Evolutionary conservation across 2,888 invertebrate species (phyloP).

Genomic region (Liopterus haemorrhoidalis): DNA sequence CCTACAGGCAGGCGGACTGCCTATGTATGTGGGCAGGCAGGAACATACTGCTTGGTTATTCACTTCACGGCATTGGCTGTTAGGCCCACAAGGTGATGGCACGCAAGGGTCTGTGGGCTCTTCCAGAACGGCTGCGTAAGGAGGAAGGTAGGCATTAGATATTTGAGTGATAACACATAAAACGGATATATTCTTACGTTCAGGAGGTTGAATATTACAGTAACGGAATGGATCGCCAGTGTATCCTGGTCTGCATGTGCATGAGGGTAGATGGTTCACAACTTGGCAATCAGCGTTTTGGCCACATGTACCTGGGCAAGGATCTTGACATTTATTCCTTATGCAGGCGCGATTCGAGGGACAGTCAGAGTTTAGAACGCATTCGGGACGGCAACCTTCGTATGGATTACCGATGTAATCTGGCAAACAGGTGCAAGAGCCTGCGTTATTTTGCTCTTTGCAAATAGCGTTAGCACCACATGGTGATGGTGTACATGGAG

Average conservation of each 20-base stretch:
- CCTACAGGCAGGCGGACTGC: constrained; percentile 53
- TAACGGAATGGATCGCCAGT: constrained; percentile 67
- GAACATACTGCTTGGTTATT: constrained; percentile 53
- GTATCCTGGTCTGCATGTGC: constrained; percentile 54
- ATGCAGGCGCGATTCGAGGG: constrained; percentile 59
- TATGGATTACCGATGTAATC: constrained; percentile 66
- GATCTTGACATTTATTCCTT: constrained; percentile 62
- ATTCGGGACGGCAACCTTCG: constrained; percentile 63
- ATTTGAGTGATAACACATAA: neutral
- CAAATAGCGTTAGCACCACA: constrained; percentile 66
- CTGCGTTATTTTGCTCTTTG: constrained; percentile 58
- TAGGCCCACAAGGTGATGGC: constrained; percentile 53
- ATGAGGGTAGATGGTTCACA: constrained; percentile 52
- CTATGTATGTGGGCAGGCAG: constrained; percentile 52
- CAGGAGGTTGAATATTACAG: constrained; percentile 50
- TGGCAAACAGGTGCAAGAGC: constrained; percentile 55
- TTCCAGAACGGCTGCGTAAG: constrained; percentile 42
- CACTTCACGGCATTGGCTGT: constrained; percentile 51
- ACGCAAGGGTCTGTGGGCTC: constrained; percentile 47
- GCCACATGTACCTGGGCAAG: constrained; percentile 65
- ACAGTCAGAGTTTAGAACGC: constrained; percentile 60
- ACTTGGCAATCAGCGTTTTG: constrained; percentile 53
- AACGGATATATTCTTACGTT: constrained; percentile 10
- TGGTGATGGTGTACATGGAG: constrained; percentile 60
- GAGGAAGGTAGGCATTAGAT: constrained; percentile 16